A percentile compares a stretch with the other conserved stretches of the same genome.
phyloP scores from a whole-genome alignment of 1,140 invertebrate species.

The Cyclargus thomasi region DNA sequence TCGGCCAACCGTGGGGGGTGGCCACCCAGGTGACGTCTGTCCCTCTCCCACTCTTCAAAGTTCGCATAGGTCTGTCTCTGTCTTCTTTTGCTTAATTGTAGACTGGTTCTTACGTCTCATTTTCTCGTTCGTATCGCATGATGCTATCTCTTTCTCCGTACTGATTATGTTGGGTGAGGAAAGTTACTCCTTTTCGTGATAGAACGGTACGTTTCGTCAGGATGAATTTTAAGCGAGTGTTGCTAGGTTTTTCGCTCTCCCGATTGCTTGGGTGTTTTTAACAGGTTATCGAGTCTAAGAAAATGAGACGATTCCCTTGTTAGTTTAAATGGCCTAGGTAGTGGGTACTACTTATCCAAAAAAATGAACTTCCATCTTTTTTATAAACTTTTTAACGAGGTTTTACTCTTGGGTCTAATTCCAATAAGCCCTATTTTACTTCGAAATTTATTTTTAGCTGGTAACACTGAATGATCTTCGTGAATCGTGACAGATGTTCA shows the following conservation, averaged over 20 bases:
- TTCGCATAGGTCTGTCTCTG: constrained; percentile 41
- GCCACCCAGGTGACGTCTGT: constrained; percentile 56
- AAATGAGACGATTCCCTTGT: too few relatives aligned
- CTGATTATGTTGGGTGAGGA: constrained; percentile 58
- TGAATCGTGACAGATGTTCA: constrained; percentile 43
- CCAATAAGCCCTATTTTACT: too few relatives aligned
- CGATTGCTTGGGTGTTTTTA: not conserved
- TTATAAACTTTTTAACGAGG: too few relatives aligned
- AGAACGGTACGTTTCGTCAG: constrained; percentile 27
- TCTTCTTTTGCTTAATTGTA: constrained; percentile 45
- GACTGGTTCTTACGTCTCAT: constrained; percentile 37
- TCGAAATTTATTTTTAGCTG: not conserved
- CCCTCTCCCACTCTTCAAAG: constrained; percentile 37
- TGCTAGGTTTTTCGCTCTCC: not conserved
- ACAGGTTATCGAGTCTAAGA: too few relatives aligned
- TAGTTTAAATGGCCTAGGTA: too few relatives aligned
- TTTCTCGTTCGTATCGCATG: constrained; percentile 23
- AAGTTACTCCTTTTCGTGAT: constrained; percentile 48
- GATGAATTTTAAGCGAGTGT: constrained; percentile 19
- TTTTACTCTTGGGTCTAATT: too few relatives aligned
- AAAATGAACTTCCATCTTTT: too few relatives aligned
- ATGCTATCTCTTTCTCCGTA: constrained; percentile 37
- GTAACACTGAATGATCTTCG: not conserved
- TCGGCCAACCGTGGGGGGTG: constrained; percentile 71
- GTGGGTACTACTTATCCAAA: too few relatives aligned